Evolutionary conservation across 2,113 vertebrate genomes (phyloP).

Genomic region (Dryoscopus gambensis): DNA sequence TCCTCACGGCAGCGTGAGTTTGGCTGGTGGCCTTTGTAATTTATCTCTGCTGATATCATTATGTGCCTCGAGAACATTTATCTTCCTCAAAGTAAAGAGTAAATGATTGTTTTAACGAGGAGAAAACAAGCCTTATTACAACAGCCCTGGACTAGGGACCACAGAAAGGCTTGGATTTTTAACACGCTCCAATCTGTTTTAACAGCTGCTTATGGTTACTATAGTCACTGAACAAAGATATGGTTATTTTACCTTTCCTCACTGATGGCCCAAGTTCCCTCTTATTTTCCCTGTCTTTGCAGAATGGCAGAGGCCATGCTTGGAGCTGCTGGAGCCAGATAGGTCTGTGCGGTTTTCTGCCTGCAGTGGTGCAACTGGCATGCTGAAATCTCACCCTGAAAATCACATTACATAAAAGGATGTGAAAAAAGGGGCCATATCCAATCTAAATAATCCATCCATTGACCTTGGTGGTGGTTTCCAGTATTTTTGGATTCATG

Average conservation of each 20-base stretch:
- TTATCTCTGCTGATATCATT: constrained; percentile 43
- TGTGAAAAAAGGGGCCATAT: neutral
- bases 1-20: neutral
- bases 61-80: constrained; percentile 8
- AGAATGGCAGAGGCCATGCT: neutral
- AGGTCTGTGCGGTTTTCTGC: neutral
- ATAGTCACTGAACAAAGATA: constrained; percentile 24
- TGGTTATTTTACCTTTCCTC: constrained; percentile 40
- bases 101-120: constrained; percentile 18
- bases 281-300: constrained; percentile 1
- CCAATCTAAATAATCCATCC: constrained; percentile 13
- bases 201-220: constrained; percentile 50
- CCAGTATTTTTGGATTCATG: neutral
- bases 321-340: neutral
- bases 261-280: neutral
- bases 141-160: neutral
- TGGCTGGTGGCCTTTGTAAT: constrained; percentile 22
- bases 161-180: constrained; percentile 2
- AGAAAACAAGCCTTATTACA: constrained; percentile 32
- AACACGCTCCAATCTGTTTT: constrained; percentile 21
- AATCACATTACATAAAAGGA: neutral
- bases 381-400: neutral
- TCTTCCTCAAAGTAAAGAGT: constrained; percentile 35
- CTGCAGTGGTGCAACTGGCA: neutral
- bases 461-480: neutral